Evolutionary conservation across 2,797 vertebrate species (phyloP), one percentile per base, ranked within the genome.

Genomic region (Pipistrellus nathusii): DNA sequence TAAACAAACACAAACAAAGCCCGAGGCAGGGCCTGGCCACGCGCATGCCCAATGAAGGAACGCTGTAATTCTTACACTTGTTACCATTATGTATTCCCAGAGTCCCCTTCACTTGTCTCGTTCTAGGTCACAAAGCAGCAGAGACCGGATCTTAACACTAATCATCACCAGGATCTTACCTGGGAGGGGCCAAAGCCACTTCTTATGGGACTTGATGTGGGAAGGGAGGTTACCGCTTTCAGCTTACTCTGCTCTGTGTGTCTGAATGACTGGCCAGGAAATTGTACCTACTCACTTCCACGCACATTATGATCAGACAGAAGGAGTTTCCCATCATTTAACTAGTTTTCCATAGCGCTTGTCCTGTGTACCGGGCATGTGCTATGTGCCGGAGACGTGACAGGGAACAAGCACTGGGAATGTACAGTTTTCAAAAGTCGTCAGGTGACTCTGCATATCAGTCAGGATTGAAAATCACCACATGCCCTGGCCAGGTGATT

Each of bases 401-500:
- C 20, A 23, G 12, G 18, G 35, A 85, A 53, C 12, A 38, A 93
- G 64, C 14, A 21, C 68, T 18, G 30, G 46, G 64, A 81, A 77
- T 21, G 5, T 5, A 27, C 44, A 59, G 35, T 76, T 77, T 77
- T 57, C 55, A 90, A 84, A 87, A 51, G 30, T 90, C 51, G 38
- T n/a, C 78, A 72, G 75, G n/a, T 44, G 21, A 71, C 59, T 32
- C 87, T 64, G 83, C 80, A 2, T 80, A 82, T 62, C 48, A 27
- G 59, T 32, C 81, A 55, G 62, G 17, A 69, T 48, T 77, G 76
- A 90, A 90, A 93, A 91, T 85, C 71, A 82, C n/a, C 66, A 32
- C 68, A 21, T 35, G 32, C 9, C 66, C 66, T 35, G 66, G 32
- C 66, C 66, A 35, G 32, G n/a, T 11, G 11, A 41, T 7, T 46